Base-by-base conservation (phyloP, 1,140 invertebrate genomes). In the Pogonomyrmex barbatus region DNA sequence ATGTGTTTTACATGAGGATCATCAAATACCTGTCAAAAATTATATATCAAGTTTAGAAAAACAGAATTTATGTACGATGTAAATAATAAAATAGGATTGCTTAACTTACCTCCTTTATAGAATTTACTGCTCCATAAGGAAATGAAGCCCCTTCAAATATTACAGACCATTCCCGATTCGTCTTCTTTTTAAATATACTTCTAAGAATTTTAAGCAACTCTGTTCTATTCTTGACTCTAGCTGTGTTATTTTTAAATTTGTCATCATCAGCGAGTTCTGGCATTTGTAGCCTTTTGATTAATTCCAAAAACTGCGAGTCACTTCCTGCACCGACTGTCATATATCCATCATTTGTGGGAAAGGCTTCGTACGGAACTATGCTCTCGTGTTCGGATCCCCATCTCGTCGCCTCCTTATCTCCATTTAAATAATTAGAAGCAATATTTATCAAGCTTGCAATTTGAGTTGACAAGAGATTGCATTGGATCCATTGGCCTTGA, bases 281-380 rank as follows among this genome's bases (percentile, higher is more conserved):
- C 52, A 97, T 93, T 17, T 96, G 92, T 8, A 99, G 94, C 76
- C 95, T 94, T 88, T 96, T 93, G 91, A 97, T 97, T 9, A 98
- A 95, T 73, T 96, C 96, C 62, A 92, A 86, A 94, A 98, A 99
- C 93, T 98, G 98, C 2, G 94, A 91, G 95, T 98, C 96, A 50
- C 97, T 98, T 0, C 98, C 98, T 63, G 97, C 96, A 4, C 98
- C 98, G 36, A 99, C 95, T 2, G 98, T 98, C 30, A 99, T 96
- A 92, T 97, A 97, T 14, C 98, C 97, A 95, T 98, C 97, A 92
- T 96, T 96, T 0, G 98, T 98, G 91, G 96, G 94, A 92, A 99
- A 99, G 45, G 97, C 96, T 96, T 99, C 97, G 93, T 99, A 99
- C 0, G 99, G 99, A 0, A 99, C 99, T 89, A 99, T 97, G 93